Percentiles rank a stretch among this genome's conserved stretches.
These are phyloP conservation scores for Anisognathus igniventris DNA, from an alignment of 2,797 vertebrate genomes.

Conservation along the genomic window DNA sequence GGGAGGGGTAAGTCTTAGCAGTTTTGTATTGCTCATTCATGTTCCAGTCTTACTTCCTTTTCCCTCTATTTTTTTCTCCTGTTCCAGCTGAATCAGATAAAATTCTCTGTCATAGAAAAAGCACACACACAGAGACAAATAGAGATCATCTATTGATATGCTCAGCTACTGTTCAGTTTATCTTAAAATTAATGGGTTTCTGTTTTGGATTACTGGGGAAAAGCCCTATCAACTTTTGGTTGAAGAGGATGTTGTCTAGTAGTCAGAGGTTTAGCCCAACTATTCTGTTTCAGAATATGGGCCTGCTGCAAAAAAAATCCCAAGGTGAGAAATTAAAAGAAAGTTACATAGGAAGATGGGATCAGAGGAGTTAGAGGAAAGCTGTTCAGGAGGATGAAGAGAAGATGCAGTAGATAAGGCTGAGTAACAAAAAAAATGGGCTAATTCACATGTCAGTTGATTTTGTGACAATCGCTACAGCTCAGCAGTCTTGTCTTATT, in stretches of 20 bases:
- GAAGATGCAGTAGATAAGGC: not conserved
- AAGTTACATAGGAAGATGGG: not conserved
- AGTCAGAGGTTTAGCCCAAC: not conserved
- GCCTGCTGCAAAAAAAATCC: not conserved
- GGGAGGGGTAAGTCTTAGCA: not conserved
- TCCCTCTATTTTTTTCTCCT: not conserved
- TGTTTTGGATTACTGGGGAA: not conserved
- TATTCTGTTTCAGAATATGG: not conserved
- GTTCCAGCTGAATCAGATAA: not conserved
- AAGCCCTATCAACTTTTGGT: not conserved
- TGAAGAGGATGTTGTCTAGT: not conserved
- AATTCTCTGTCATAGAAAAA: not conserved
- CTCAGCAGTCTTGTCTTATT: not conserved
- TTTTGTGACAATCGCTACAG: not conserved
- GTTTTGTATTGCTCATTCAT: not conserved
- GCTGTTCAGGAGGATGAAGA: not conserved
- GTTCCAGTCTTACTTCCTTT: not conserved
- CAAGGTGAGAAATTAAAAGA: not conserved
- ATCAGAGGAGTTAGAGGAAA: not conserved
- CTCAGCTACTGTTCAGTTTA: not conserved
- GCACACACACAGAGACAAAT: not conserved
- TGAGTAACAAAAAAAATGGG: not conserved
- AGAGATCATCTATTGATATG: not conserved
- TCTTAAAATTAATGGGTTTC: not conserved
- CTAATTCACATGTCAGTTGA: not conserved